Percentiles rank a stretch among this genome's conserved stretches.
Conservation (phyloP, 2,797 vertebrate genomes). For the Sebastes taczanowskii region DNA sequence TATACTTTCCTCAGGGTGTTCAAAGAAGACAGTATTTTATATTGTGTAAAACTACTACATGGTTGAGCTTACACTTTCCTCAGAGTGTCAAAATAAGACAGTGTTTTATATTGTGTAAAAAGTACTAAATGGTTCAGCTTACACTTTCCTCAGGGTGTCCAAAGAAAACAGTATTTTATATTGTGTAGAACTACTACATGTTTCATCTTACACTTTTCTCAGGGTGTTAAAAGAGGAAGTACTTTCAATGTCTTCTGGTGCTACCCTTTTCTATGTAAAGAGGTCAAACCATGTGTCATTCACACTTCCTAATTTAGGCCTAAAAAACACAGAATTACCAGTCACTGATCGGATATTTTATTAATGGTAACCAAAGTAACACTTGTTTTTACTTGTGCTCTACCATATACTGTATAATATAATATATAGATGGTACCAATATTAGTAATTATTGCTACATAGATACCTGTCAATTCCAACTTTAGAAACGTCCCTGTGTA, state of each 20-base stretch:
- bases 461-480: background rate
- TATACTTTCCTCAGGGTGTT: background rate
- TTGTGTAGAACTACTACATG: too few relatives aligned
- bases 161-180: background rate
- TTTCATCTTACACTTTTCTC: background rate
- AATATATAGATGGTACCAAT: background rate
- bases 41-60: too few relatives aligned
- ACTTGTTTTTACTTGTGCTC: background rate
- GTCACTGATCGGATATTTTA: background rate
- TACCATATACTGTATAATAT: background rate
- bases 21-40: background rate
- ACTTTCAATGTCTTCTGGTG: background rate
- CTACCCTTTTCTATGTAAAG: background rate
- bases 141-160: background rate
- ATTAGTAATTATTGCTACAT: background rate
- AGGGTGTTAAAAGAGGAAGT: background rate
- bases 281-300: background rate
- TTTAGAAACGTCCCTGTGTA: background rate
- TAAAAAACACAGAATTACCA: background rate
- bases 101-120: background rate
- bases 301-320: background rate
- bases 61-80: background rate
- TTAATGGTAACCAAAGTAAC: background rate
- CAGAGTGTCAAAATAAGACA: background rate
- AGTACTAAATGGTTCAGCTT: too few relatives aligned